Evolutionary conservation across 2,797 vertebrate genomes (phyloP).

Genomic region (Amniataba percoides): DNA sequence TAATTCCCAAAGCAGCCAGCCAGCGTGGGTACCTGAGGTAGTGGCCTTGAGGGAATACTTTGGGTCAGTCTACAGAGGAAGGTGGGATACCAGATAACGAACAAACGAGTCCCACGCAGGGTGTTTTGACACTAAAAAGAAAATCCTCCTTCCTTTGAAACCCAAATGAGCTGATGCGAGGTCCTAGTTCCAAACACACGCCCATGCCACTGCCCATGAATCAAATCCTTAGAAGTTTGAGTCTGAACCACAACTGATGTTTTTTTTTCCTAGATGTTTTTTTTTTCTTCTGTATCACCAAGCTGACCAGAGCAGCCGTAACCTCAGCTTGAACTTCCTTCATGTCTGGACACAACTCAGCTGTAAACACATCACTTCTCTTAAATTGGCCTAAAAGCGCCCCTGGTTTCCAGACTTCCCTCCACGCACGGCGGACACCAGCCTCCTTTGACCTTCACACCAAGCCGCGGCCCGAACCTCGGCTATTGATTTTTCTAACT

Average conservation of each 20-base stretch:
- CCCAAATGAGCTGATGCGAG: conserved; percentile 78
- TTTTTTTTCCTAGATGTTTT: conserved; percentile 10
- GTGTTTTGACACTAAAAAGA: conserved; percentile 70
- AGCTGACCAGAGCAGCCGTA: conserved; percentile 43
- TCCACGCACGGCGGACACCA: conserved; percentile 53
- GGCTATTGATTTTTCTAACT: conserved; percentile 86
- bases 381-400: conserved; percentile 76
- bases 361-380: conserved; percentile 68
- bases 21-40: conserved; percentile 32
- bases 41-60: conserved; percentile 65
- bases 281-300: conserved; percentile 5
- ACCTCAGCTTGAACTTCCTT: conserved; percentile 67
- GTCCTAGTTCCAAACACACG: conserved; percentile 48
- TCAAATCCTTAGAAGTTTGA: conserved; percentile 48
- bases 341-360: conserved; percentile 69
- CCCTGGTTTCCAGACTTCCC: conserved; percentile 64
- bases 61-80: conserved; percentile 62
- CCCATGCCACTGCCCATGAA: conserved; percentile 56
- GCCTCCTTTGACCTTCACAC: conserved; percentile 77
- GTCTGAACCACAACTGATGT: conserved; percentile 36
- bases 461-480: conserved; percentile 66
- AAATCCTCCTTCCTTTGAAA: conserved; percentile 80
- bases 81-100: conserved; percentile 52
- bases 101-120: conserved; percentile 58
- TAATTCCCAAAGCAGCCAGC: conserved; percentile 65